Percentiles rank a stretch among this genome's conserved stretches.
Conservation (phyloP, 2,113 vertebrate species). For the Pachyramphus minor region DNA sequence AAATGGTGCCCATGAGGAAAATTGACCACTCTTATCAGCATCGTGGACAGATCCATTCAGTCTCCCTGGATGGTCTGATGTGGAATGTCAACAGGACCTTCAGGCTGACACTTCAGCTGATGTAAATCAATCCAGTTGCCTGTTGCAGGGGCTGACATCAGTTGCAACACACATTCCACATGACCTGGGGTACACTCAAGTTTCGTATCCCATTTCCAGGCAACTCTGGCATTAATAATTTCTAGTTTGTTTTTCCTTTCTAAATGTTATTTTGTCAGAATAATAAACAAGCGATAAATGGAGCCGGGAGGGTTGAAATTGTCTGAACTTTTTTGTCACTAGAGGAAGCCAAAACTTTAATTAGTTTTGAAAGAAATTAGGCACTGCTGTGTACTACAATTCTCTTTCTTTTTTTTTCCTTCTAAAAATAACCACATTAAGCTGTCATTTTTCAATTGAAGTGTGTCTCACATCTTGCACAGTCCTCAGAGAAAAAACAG, state of each 20-base stretch:
- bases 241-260: conserved; percentile 39
- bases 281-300: conserved; percentile 46
- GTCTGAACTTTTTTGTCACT: neutral
- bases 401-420: neutral
- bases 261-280: neutral
- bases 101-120: neutral
- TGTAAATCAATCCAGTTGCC: neutral
- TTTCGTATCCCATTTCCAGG: neutral
- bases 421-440: conserved; percentile 29
- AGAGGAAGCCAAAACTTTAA: conserved; percentile 50
- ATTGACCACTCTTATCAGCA: neutral
- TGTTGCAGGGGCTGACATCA: neutral
- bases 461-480: neutral
- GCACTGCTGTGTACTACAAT: neutral
- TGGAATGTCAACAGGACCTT: neutral
- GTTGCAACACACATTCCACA: neutral
- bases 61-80: neutral
- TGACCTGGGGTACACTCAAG: neutral
- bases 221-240: neutral
- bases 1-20: neutral
- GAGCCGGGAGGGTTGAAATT: conserved; percentile 3
- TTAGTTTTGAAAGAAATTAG: conserved; percentile 45
- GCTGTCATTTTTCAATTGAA: neutral
- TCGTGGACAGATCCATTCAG: neutral
- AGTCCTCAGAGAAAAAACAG: neutral